Evolutionary conservation across 2,113 vertebrate species (phyloP).

Genomic region (Xiphorhynchus elegans): DNA sequence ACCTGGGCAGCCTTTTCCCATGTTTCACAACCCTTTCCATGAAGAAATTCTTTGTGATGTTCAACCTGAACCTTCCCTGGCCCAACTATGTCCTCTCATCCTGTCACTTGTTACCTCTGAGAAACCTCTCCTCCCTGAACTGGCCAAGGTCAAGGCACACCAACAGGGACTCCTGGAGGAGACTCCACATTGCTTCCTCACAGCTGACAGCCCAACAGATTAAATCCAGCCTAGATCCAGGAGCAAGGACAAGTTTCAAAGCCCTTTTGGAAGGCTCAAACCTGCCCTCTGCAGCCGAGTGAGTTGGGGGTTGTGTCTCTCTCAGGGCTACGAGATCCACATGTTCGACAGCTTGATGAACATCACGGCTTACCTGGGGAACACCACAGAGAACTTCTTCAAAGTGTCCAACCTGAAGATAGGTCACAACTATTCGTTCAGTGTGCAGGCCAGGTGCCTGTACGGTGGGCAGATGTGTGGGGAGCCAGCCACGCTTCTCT

Average conservation of each 20-base stretch:
- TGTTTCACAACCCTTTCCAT: background rate
- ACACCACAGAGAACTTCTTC: conserved; percentile 94
- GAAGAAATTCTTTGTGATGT: background rate
- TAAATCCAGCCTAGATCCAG: background rate
- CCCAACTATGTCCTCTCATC: background rate
- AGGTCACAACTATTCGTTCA: conserved; percentile 95
- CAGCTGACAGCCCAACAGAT: background rate
- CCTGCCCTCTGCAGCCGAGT: background rate
- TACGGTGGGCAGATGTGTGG: conserved; percentile 90
- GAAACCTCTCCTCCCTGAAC: background rate
- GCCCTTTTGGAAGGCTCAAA: background rate
- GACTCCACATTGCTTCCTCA: background rate
- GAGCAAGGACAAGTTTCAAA: background rate
- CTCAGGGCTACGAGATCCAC: conserved; percentile 92
- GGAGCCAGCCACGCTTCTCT: conserved; percentile 87
- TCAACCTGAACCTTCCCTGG: background rate
- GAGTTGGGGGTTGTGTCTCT: background rate
- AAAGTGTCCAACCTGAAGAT: conserved; percentile 86
- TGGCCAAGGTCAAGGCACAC: background rate
- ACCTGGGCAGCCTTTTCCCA: background rate
- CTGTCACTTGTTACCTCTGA: background rate
- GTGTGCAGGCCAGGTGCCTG: conserved; percentile 89
- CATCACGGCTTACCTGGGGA: conserved; percentile 84
- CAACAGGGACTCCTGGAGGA: background rate
- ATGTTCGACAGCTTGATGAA: conserved; percentile 89